Evolutionary conservation across 2,888 invertebrate species (phyloP).

Genomic region (Tinea trinotella): DNA sequence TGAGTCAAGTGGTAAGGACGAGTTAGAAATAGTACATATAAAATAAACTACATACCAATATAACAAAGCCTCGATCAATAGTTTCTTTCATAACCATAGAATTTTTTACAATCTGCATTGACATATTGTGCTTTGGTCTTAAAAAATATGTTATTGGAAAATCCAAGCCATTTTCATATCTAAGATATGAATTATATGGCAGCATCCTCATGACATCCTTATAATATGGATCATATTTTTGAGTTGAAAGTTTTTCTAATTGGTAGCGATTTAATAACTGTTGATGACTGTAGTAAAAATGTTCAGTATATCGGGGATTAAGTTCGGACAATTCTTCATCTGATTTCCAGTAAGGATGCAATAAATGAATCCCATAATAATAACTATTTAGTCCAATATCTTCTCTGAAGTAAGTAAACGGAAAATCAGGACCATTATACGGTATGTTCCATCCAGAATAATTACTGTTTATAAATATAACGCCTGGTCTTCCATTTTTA

Average conservation of each 20-base stretch:
- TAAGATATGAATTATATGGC: slow-evolving; percentile 44
- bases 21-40: too few species aligned
- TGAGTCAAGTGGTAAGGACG: too few species aligned
- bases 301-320: slow-evolving; percentile 48
- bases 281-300: slow-evolving; percentile 50
- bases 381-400: slow-evolving; percentile 74
- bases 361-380: slow-evolving; percentile 69
- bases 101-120: too few species aligned
- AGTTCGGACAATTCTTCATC: slow-evolving; percentile 50
- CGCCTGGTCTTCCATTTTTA: too few species aligned
- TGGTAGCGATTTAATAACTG: slow-evolving; percentile 48
- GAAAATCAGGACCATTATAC: slow-evolving; percentile 56
- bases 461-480: slow-evolving; percentile 45
- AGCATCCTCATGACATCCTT: too few species aligned
- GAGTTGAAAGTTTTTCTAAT: slow-evolving; percentile 49
- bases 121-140: too few species aligned
- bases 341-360: slow-evolving; percentile 74
- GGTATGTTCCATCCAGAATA: slow-evolving; percentile 67
- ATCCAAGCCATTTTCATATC: slow-evolving; percentile 53
- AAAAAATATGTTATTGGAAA: slow-evolving; percentile 43
- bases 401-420: slow-evolving; percentile 75
- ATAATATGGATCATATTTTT: slow-evolving; percentile 25
- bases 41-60: slow-evolving; percentile 38
- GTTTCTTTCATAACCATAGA: slow-evolving; percentile 56
- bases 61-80: slow-evolving; percentile 46